Percentiles rank a stretch among this genome's conserved stretches.
Conservation (phyloP, 2,797 vertebrate species). For the Sebastes steindachneri region DNA sequence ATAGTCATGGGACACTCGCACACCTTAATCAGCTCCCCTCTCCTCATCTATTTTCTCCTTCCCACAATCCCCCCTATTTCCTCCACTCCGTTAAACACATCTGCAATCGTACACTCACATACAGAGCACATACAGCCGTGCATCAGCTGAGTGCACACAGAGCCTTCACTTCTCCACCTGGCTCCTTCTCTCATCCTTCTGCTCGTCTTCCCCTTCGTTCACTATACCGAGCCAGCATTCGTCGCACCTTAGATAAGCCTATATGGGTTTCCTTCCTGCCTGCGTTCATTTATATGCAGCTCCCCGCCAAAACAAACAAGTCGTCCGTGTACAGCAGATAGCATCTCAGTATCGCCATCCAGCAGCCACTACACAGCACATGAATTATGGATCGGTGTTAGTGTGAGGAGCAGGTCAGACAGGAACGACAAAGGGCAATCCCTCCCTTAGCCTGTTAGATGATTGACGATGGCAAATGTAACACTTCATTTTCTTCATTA, state of each 20-base stretch:
- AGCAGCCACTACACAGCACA: conserved; percentile 47
- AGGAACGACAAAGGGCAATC: conserved; percentile 48
- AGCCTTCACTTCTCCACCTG: conserved; percentile 35
- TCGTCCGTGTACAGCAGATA: conserved; percentile 58
- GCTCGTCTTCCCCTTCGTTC: conserved; percentile 48
- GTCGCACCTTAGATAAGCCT: conserved; percentile 61
- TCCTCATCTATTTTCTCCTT: conserved; percentile 37
- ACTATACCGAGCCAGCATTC: conserved; percentile 29
- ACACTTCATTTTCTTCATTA: conserved; percentile 48
- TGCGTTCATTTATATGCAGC: conserved; percentile 69
- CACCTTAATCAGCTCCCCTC: conserved; percentile 45
- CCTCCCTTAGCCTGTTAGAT: conserved; percentile 31
- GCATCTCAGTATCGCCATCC: conserved; percentile 63
- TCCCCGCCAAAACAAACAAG: conserved; percentile 70
- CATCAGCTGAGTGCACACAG: conserved; percentile 43
- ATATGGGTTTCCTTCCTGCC: conserved; percentile 33
- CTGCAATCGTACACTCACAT: conserved; percentile 27
- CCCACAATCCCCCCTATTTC: conserved; percentile 3
- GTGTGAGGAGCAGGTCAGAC: conserved; percentile 47
- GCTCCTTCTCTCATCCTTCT: conserved; percentile 50
- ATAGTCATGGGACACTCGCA: conserved; percentile 43
- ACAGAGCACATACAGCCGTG: conserved; percentile 23
- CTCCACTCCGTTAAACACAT: conserved; percentile 48
- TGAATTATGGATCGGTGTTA: conserved; percentile 74
- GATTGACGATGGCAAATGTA: conserved; percentile 42